Evolutionary conservation across 1,140 invertebrate species (phyloP).

Genomic region (Leptinotarsa texana): DNA sequence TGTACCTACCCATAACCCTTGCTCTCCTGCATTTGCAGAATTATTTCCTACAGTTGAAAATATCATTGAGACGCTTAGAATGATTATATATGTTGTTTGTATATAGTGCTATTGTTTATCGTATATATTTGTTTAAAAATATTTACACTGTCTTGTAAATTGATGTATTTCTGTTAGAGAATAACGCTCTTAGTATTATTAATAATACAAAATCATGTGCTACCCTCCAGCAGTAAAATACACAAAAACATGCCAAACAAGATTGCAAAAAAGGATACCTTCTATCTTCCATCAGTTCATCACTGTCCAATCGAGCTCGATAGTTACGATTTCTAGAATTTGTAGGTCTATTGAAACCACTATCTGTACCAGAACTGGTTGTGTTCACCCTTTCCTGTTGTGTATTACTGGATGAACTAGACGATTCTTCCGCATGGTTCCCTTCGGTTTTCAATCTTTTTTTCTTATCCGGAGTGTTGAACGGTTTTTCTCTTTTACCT

Average conservation of each 20-base stretch:
- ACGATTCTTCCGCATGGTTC: slow-evolving; percentile 35
- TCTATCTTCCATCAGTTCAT: slow-evolving; percentile 17
- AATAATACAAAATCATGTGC: too few species aligned
- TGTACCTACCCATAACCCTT: too few species aligned
- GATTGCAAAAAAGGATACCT: background rate
- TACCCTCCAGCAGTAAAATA: too few species aligned
- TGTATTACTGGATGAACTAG: slow-evolving; percentile 42
- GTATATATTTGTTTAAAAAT: too few species aligned
- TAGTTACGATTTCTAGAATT: slow-evolving; percentile 40
- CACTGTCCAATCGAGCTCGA: slow-evolving; percentile 26
- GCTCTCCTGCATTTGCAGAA: too few species aligned
- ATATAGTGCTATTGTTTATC: too few species aligned
- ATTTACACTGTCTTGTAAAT: too few species aligned
- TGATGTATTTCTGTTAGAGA: too few species aligned
- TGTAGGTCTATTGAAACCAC: slow-evolving; percentile 35
- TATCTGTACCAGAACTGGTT: slow-evolving; percentile 43
- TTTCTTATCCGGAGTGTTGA: slow-evolving; percentile 36
- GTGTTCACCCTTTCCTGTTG: slow-evolving; percentile 31
- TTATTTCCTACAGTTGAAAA: too few species aligned
- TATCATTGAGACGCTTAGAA: too few species aligned
- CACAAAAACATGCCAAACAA: background rate
- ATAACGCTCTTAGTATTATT: too few species aligned
- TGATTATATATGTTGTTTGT: too few species aligned
- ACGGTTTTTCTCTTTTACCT: slow-evolving; percentile 33
- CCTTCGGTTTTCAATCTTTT: slow-evolving; percentile 48